Evolutionary conservation across 2,888 invertebrate species (phyloP).

Genomic region (Panzeria rudis): DNA sequence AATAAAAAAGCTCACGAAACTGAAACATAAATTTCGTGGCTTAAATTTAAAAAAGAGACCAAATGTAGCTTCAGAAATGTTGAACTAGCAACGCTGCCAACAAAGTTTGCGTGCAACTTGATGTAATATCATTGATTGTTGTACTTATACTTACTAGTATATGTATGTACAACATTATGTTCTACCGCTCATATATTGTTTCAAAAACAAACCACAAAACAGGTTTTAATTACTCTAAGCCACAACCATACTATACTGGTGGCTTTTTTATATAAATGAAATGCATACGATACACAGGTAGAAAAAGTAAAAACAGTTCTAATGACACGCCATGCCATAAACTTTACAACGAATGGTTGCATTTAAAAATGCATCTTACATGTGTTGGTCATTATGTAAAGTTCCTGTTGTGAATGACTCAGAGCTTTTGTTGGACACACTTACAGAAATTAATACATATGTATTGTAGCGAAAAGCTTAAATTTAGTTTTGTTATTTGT

Average conservation of each 20-base stretch:
- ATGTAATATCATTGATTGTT: not conserved
- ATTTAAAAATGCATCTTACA: slow-evolving; percentile 26
- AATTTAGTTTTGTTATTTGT: not conserved
- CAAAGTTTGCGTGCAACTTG: slow-evolving; percentile 15
- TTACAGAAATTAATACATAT: no score
- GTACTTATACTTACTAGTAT: not conserved
- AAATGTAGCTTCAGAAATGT: no score
- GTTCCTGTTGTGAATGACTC: slow-evolving; percentile 5
- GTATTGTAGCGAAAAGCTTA: not conserved
- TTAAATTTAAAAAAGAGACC: no score
- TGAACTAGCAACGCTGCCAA: no score
- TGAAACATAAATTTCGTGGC: no score
- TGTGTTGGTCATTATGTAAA: slow-evolving; percentile 23
- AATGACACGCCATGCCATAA: slow-evolving; percentile 27
- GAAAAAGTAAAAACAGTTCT: slow-evolving; percentile 6
- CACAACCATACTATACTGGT: not conserved
- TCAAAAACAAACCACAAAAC: slow-evolving; percentile 36
- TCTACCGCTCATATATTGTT: slow-evolving; percentile 28
- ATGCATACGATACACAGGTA: not conserved
- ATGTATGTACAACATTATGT: not conserved
- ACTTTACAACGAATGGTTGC: slow-evolving; percentile 19
- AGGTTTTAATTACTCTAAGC: slow-evolving; percentile 51
- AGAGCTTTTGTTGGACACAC: not conserved
- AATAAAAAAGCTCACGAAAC: no score
- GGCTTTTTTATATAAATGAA: slow-evolving; percentile 1